Percentiles rank a stretch among this genome's conserved stretches.
Conservation (phyloP, 2,797 vertebrate genomes). For the Catharus ustulatus region DNA sequence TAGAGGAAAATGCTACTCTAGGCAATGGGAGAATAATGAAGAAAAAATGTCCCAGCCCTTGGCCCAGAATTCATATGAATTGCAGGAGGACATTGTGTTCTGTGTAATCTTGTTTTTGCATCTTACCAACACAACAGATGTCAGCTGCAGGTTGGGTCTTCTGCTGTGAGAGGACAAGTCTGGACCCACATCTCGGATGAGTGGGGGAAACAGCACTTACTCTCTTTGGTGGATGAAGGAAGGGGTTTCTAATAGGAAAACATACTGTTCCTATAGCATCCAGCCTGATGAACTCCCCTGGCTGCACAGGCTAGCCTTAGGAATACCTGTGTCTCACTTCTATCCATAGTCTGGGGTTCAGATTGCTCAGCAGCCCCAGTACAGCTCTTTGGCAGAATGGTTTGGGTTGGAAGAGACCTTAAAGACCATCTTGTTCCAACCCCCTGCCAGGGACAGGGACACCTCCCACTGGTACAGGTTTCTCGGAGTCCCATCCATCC, state of each 20-base stretch:
- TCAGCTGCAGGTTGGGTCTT: constrained; percentile 22
- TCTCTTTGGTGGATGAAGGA: neutral
- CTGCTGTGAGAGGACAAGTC: neutral
- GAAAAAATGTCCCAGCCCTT: constrained; percentile 62
- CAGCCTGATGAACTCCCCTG: neutral
- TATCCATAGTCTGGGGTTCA: neutral
- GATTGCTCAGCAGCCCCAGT: neutral
- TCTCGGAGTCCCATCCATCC: neutral
- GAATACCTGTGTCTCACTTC: neutral
- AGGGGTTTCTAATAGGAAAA: neutral
- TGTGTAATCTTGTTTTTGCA: constrained; percentile 32
- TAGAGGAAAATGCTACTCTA: constrained; percentile 47
- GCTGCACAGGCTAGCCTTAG: neutral
- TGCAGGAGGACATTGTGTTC: neutral
- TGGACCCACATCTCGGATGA: neutral
- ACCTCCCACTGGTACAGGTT: neutral
- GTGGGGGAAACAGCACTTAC: neutral
- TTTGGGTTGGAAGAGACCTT: neutral
- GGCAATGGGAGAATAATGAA: constrained; percentile 47
- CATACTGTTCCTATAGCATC: neutral
- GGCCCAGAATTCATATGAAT: neutral
- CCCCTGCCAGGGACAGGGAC: neutral
- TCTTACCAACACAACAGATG: constrained; percentile 38
- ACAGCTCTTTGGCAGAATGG: neutral
- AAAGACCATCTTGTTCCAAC: neutral